phyloP scores from a whole-genome alignment of 2,113 vertebrate genomes.

The Leuciscus idus region DNA sequence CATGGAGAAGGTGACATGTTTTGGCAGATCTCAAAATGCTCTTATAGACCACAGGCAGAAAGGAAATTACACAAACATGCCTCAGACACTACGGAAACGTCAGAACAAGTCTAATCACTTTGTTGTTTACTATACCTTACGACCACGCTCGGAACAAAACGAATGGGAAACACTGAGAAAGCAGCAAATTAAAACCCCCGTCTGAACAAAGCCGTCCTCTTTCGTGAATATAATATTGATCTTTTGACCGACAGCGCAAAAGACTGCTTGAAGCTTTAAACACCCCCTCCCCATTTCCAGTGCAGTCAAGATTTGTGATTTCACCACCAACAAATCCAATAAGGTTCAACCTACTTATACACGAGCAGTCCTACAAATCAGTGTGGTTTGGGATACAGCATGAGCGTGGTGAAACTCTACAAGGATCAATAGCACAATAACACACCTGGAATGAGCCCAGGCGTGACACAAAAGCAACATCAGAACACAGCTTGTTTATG shows the following conservation, averaged over 20 bases:
- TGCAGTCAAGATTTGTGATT: constrained; percentile 56
- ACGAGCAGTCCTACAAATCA: constrained; percentile 65
- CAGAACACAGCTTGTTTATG: constrained; percentile 16
- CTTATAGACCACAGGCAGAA: background rate
- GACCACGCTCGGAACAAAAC: constrained; percentile 14
- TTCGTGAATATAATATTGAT: constrained; percentile 38
- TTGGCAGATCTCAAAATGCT: constrained; percentile 6
- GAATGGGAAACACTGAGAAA: background rate
- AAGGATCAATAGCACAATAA: constrained; percentile 75
- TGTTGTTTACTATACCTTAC: constrained; percentile 27
- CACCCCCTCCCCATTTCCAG: constrained; percentile 58
- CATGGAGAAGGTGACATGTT: background rate
- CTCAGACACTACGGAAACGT: background rate
- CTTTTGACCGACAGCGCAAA: constrained; percentile 23
- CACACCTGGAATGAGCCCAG: constrained; percentile 60
- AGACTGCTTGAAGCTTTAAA: constrained; percentile 56
- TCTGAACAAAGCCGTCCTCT: constrained; percentile 13
- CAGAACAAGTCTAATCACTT: constrained; percentile 22
- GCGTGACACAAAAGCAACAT: constrained; percentile 41
- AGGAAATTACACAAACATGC: background rate
- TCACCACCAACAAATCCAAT: constrained; percentile 57
- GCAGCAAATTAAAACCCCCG: background rate
- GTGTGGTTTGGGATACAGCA: constrained; percentile 67
- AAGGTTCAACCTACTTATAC: constrained; percentile 65
- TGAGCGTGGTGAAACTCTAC: constrained; percentile 68